phyloP scores from a whole-genome alignment of 2,888 invertebrate species.

The Calephelis perditalis region DNA sequence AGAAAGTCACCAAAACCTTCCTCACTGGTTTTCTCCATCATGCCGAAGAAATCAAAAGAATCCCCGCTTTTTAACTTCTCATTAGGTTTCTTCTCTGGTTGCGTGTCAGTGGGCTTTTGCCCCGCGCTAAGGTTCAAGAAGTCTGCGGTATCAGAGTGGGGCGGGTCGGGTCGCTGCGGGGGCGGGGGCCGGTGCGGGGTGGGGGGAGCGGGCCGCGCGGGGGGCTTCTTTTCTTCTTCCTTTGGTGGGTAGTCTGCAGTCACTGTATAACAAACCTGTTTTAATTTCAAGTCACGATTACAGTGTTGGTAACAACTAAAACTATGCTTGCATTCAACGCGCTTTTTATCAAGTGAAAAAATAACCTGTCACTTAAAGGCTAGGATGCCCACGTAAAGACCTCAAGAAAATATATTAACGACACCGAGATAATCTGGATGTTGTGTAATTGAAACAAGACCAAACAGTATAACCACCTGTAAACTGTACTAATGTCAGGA shows the following conservation, averaged over 20 bases:
- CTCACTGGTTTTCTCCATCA: constrained; percentile 74
- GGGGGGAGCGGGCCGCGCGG: constrained; percentile 39
- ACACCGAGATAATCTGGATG: too few relatives aligned
- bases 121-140: constrained; percentile 50
- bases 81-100: constrained; percentile 32
- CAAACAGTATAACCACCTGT: too few relatives aligned
- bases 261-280: constrained; percentile 37
- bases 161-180: constrained; percentile 27
- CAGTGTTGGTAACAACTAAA: too few relatives aligned
- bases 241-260: constrained; percentile 53
- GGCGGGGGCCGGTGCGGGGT: constrained; percentile 38
- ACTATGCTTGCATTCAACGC: too few relatives aligned
- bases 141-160: constrained; percentile 44
- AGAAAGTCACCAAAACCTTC: constrained; percentile 70
- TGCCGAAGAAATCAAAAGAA: constrained; percentile 79
- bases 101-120: constrained; percentile 30
- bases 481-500: too few relatives aligned
- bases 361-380: too few relatives aligned
- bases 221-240: constrained; percentile 47
- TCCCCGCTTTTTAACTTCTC: constrained; percentile 57
- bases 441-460: too few relatives aligned
- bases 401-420: too few relatives aligned
- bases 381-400: too few relatives aligned
- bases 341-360: too few relatives aligned
- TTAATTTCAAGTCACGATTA: too few relatives aligned